These are phyloP conservation scores for Hippopotamyrus pictus DNA, from an alignment of 2,797 vertebrate genomes.

Conservation along the genomic window DNA sequence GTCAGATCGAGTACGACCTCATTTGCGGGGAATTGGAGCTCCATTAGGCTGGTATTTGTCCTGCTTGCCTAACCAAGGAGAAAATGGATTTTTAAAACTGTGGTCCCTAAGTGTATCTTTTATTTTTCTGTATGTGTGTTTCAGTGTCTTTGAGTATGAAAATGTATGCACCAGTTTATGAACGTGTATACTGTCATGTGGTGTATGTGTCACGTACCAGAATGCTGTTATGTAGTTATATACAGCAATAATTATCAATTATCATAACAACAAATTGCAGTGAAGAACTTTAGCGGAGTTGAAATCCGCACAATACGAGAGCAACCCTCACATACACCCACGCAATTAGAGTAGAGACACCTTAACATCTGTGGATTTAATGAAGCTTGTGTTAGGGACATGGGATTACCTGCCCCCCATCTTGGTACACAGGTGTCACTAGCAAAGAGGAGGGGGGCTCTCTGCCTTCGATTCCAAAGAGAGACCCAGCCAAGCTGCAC, in stretches of 20 bases:
- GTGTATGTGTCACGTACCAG: background rate
- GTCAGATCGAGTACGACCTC: slow-evolving; percentile 53
- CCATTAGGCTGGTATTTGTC: slow-evolving; percentile 66
- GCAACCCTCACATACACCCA: background rate
- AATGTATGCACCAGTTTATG: background rate
- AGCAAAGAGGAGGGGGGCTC: background rate
- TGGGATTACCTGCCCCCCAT: slow-evolving; percentile 7
- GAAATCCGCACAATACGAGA: background rate
- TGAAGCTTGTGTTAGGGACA: slow-evolving; percentile 10
- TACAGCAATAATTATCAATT: background rate
- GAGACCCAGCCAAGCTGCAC: background rate
- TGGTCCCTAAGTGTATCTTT: slow-evolving; percentile 54
- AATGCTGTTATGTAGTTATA: background rate
- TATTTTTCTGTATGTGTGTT: slow-evolving; percentile 22
- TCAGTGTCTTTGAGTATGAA: slow-evolving; percentile 21
- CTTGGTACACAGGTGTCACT: slow-evolving; percentile 6
- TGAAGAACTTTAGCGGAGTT: background rate
- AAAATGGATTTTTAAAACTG: slow-evolving; percentile 66
- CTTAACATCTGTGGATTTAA: slow-evolving; percentile 11
- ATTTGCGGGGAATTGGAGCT: slow-evolving; percentile 38
- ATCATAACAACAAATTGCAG: background rate
- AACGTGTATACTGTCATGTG: background rate
- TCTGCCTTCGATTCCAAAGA: background rate
- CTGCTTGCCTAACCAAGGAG: slow-evolving; percentile 68
- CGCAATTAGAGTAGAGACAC: background rate